Percentiles rank a stretch among this genome's conserved stretches.
Evolutionary conservation across 2,888 invertebrate species (phyloP).

Genomic region (Ormyrus nitidulus): DNA sequence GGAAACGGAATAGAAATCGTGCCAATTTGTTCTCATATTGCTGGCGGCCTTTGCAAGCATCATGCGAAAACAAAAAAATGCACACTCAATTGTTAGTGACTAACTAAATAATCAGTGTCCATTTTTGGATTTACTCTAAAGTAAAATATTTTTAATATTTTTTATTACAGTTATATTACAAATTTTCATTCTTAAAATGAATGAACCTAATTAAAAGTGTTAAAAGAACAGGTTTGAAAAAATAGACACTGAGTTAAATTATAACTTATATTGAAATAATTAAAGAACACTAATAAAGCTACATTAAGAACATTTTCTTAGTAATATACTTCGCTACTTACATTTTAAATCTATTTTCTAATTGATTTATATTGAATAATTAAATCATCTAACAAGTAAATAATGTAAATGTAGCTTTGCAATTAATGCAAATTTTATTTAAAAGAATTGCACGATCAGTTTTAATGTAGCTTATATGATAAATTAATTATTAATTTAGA

Average conservation of each 20-base stretch:
- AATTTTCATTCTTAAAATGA: not conserved
- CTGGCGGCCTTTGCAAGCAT: slow-evolving; percentile 74
- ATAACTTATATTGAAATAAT: slow-evolving; percentile 51
- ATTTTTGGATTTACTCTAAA: slow-evolving; percentile 60
- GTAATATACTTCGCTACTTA: no score
- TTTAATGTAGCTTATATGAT: no score
- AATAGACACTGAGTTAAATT: slow-evolving; percentile 66
- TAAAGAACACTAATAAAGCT: slow-evolving; percentile 56
- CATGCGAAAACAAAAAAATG: slow-evolving; percentile 74
- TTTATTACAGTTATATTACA: not conserved
- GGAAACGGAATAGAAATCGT: slow-evolving; percentile 63
- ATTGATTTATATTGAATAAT: not conserved
- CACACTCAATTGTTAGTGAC: slow-evolving; percentile 71
- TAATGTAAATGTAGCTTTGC: not conserved
- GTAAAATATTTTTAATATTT: not conserved
- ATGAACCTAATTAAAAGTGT: slow-evolving; percentile 19
- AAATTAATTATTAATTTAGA: slow-evolving; percentile 26
- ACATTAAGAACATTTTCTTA: slow-evolving; percentile 31
- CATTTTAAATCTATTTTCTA: slow-evolving; percentile 12
- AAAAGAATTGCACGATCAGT: not conserved
- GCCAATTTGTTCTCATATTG: slow-evolving; percentile 73
- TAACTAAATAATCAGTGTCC: slow-evolving; percentile 66
- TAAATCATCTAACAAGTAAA: not conserved
- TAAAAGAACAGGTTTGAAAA: slow-evolving; percentile 49
- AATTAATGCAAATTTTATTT: slow-evolving; percentile 59